phyloP scores from a whole-genome alignment of 2,888 invertebrate species.

The Microdon myrmicae region DNA sequence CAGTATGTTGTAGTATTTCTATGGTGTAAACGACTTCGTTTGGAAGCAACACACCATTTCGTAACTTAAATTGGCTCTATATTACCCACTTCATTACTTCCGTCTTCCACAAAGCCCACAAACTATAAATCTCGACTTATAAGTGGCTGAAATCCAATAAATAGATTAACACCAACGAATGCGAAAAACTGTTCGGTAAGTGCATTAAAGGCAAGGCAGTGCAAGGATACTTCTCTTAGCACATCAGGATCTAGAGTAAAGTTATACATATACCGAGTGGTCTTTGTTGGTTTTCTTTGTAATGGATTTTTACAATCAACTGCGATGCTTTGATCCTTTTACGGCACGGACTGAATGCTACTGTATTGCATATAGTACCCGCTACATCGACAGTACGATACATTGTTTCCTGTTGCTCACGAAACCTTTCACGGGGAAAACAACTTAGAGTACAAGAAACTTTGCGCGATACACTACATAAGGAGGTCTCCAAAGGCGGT shows the following conservation, averaged over 20 bases:
- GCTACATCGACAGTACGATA: background rate
- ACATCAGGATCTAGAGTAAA: too few relatives aligned
- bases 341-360: too few relatives aligned
- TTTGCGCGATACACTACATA: constrained; percentile 22
- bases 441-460: constrained; percentile 19
- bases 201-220: too few relatives aligned
- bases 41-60: constrained; percentile 15
- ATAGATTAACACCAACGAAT: constrained; percentile 40
- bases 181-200: too few relatives aligned
- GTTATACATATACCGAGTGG: too few relatives aligned
- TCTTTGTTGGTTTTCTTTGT: too few relatives aligned
- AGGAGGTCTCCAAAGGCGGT: constrained; percentile 21
- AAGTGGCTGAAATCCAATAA: constrained; percentile 41
- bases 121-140: constrained; percentile 17
- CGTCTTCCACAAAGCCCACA: constrained; percentile 10
- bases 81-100: constrained; percentile 33
- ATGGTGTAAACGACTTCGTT: too few relatives aligned
- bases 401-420: constrained; percentile 39
- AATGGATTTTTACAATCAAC: too few relatives aligned
- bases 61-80: constrained; percentile 33
- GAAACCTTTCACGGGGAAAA: constrained; percentile 38
- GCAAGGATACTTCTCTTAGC: too few relatives aligned
- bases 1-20: too few relatives aligned
- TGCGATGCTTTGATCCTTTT: too few relatives aligned
- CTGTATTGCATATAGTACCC: too few relatives aligned